Conservation (phyloP, 2,797 vertebrate species). For the Chaenodraco wilsoni region DNA sequence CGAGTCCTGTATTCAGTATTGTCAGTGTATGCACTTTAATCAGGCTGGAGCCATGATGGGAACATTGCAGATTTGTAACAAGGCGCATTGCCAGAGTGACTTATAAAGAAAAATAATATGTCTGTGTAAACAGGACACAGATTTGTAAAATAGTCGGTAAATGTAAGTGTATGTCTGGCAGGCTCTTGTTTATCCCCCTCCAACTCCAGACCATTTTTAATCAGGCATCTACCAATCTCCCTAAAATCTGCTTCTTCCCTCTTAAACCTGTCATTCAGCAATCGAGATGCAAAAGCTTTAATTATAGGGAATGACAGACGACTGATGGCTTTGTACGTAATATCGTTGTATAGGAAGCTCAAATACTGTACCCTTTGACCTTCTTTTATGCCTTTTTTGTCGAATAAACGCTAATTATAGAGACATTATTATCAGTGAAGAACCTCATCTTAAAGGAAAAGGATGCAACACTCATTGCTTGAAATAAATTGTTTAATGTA, state of each 20-base stretch:
- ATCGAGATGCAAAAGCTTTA: not conserved
- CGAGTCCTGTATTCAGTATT: not conserved
- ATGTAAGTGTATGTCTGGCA: not conserved
- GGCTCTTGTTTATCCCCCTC: slow-evolving; percentile 13
- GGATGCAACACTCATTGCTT: not conserved
- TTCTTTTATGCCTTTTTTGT: slow-evolving; percentile 4
- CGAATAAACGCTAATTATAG: no score
- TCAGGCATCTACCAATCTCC: not conserved
- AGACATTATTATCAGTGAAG: not conserved
- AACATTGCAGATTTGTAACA: not conserved
- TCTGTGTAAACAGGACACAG: not conserved
- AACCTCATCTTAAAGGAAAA: slow-evolving; percentile 21
- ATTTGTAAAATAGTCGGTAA: slow-evolving; percentile 1
- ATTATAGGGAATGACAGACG: not conserved
- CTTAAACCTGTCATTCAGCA: not conserved
- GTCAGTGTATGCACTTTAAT: not conserved
- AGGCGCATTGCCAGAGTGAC: not conserved
- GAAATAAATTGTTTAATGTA: slow-evolving; percentile 41
- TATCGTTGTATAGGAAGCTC: not conserved
- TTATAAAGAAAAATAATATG: not conserved
- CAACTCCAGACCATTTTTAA: slow-evolving; percentile 6
- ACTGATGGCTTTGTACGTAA: not conserved
- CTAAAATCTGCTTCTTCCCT: not conserved
- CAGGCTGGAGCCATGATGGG: not conserved
- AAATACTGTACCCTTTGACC: not conserved